Base-by-base conservation (phyloP, 1,140 invertebrate species). In the Drosophila kepulauana region DNA sequence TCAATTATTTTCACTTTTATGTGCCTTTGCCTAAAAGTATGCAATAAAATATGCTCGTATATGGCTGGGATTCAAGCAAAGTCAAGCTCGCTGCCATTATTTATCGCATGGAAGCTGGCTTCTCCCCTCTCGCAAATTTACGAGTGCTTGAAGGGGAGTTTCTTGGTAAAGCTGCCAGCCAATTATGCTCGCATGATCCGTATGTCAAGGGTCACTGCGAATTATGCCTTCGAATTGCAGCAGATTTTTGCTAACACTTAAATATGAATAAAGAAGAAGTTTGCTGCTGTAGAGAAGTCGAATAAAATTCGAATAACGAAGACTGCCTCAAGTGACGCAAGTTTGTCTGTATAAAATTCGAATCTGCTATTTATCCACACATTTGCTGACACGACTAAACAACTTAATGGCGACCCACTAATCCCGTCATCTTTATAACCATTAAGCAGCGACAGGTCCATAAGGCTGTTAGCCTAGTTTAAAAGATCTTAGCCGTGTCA, bases 31-130 rank as follows among this genome's bases (percentile, higher is more conserved):
- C 49, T 38, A 5, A 74, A 74, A 74, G 48, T 69, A 69, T 7
- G 66, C 35, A 57, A 70, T 75, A 75, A 75, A 70, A 75, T 52
- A 28, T 64, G 41, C n/a, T 13, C n/a, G 41, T 43, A 67, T 45
- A 63, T 38, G 51, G 28, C n/a, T 28, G 54, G 54, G 33, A 38
- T 8, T 7, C 33, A 57, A 41, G 54, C 13, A 41, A 57, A 57
- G 3, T 16, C 28, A 28, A 52, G 33, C 30, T 52, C 5, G 51
- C 51, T 6, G 51, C 51, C 49, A 52, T 52, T 52, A 52, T 52
- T 30, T 52, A 52, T 35, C n/a, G 28, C 11, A 5, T n/a, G 25
- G 25, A 49, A 51, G 25, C 48, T 6, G 4, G 2, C 1, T 41
- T 41, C 20, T 4, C 20, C 3, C 20, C 20, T 41, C 11, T 10